These are phyloP conservation scores for Dryococelus australis DNA, from an alignment of 2,888 invertebrate genomes.

Conservation along the genomic window DNA sequence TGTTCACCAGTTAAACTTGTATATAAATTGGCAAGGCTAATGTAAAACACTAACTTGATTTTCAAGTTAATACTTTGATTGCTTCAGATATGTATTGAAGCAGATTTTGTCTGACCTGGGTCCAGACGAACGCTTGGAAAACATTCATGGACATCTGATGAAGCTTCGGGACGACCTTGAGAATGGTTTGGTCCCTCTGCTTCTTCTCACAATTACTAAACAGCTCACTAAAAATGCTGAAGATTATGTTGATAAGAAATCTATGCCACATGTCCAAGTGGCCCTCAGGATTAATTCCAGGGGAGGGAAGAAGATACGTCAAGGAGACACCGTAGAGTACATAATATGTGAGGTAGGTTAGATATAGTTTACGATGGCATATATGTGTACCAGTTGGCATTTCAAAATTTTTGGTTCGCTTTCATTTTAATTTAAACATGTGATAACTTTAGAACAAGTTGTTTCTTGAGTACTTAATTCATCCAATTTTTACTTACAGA, in stretches of 20 bases:
- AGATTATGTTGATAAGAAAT: slow-evolving; percentile 85
- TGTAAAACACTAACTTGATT: too few species aligned
- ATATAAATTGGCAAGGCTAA: too few species aligned
- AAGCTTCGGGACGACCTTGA: slow-evolving; percentile 79
- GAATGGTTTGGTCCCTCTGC: slow-evolving; percentile 73
- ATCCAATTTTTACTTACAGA: too few species aligned
- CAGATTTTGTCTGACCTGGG: slow-evolving; percentile 83
- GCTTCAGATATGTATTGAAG: slow-evolving; percentile 73
- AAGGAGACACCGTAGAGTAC: slow-evolving; percentile 95
- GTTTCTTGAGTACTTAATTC: too few species aligned
- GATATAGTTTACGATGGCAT: too few species aligned
- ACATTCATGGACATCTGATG: slow-evolving; percentile 80
- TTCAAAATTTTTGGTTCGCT: too few species aligned
- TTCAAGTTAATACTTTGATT: not conserved
- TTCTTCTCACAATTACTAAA: slow-evolving; percentile 88
- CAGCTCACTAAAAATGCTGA: slow-evolving; percentile 93
- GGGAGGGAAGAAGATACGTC: slow-evolving; percentile 79
- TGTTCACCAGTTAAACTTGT: too few species aligned
- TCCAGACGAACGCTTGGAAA: slow-evolving; percentile 84
- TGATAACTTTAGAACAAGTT: too few species aligned
- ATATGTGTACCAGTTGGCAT: too few species aligned
- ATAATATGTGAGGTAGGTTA: slow-evolving; percentile 80
- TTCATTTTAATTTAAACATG: too few species aligned
- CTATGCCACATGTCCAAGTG: slow-evolving; percentile 90
- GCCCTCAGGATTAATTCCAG: slow-evolving; percentile 81